Base-by-base conservation (phyloP, 1,140 invertebrate species). In the Pseudoatta argentina region DNA sequence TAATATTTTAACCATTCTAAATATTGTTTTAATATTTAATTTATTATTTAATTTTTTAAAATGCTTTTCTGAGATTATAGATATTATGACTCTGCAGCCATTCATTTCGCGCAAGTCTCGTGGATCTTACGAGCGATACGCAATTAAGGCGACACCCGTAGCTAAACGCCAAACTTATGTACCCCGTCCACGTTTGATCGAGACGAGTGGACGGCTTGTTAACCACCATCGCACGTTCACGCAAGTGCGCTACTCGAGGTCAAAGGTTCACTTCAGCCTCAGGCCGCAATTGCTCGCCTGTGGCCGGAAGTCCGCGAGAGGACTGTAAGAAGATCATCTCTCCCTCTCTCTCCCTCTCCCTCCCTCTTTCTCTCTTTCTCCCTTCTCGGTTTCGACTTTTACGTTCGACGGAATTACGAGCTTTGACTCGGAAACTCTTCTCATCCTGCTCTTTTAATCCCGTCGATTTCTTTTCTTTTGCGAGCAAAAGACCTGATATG, bases 121-220 rank as follows among this genome's bases (percentile, higher is more conserved):
- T 34, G 12, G 39, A 69, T 69, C 66, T 69, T 69, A 69, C 21
- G 24, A 55, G 69, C n/a, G 48, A 55, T 55, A 4, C 7, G 48
- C 24, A 72, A 72, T 72, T 72, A 72, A 24, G 18, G 16, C 44
- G 51, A 72, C 48, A 72, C 51, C 21, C 55, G 53, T n/a, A 59
- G 55, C 55, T 59, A 75, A 73, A 73, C 71, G 51, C 27, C 14
- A 39, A 39, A 59, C 18, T 12, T 30, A 14, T 39, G 72, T 61
- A 75, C 66, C 39, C 66, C 27, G 72, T 75, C n/a, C 14, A 61
- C 55, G 27, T 75, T 75, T 44, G 55, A 75, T 75, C 72, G n/a
- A 61, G n/a, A 39, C n/a, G 72, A 75, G 30, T 75, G 34, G 30
- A 39, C 14, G 30, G 55, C 55, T 75, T 75, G 55, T 75, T 75